Evolutionary conservation across 2,113 vertebrate species (phyloP).

Genomic region (Orientallactaga bullata): DNA sequence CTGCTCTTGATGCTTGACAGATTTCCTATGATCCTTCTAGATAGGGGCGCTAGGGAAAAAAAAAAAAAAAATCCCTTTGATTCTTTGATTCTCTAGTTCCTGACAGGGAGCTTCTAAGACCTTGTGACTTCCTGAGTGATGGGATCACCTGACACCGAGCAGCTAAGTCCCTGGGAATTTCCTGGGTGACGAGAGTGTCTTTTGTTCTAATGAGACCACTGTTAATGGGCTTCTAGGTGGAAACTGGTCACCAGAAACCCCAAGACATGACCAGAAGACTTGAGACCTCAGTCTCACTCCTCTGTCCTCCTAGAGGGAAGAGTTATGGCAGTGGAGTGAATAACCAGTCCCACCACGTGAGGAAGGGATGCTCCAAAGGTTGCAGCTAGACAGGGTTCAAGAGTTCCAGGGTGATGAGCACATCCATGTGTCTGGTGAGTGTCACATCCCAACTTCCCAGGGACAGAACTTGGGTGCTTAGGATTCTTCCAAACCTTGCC

Average conservation of each 20-base stretch:
- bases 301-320: too few relatives aligned
- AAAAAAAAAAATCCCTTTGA: too few relatives aligned
- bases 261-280: not conserved
- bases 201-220: not conserved
- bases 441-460: not conserved
- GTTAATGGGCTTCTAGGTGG: not conserved
- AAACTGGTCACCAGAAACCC: not conserved
- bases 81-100: conserved; percentile 12
- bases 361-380: not conserved
- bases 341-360: not conserved
- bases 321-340: not conserved
- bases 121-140: not conserved
- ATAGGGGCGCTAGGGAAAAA: not conserved
- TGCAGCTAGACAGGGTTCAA: not conserved
- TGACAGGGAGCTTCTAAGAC: not conserved
- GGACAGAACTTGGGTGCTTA: not conserved
- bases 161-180: not conserved
- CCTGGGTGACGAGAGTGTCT: not conserved
- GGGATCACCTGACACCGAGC: not conserved
- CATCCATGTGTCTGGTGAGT: not conserved
- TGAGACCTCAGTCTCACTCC: not conserved
- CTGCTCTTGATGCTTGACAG: not conserved
- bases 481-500: not conserved
- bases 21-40: not conserved
- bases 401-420: not conserved